These are phyloP conservation scores for Verasper variegatus DNA, from an alignment of 2,113 vertebrate species.

Conservation along the genomic window DNA sequence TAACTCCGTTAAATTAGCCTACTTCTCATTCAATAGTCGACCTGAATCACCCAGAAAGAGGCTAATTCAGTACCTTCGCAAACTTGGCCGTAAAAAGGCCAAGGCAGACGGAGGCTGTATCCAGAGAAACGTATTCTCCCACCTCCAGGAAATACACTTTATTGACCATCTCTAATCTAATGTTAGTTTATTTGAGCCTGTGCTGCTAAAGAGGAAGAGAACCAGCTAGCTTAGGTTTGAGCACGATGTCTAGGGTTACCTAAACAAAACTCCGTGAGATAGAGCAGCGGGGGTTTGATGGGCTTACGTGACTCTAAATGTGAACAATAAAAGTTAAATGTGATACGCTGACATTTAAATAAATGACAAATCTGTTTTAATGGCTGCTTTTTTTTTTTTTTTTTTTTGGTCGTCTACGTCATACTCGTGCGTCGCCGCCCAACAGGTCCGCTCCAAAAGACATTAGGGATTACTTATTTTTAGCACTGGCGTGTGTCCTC, in stretches of 20 bases:
- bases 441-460: slow-evolving; percentile 55
- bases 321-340: not conserved
- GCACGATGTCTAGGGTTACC: not conserved
- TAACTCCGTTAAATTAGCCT: not conserved
- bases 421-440: slow-evolving; percentile 44
- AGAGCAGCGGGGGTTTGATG: not conserved
- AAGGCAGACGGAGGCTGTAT: not conserved
- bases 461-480: slow-evolving; percentile 77
- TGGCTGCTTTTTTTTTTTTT: not conserved
- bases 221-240: not conserved
- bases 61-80: not conserved
- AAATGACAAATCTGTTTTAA: slow-evolving; percentile 25
- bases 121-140: not conserved
- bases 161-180: slow-evolving; percentile 29
- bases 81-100: not conserved
- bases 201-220: not conserved
- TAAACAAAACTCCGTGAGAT: not conserved
- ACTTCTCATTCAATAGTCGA: no score
- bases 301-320: not conserved
- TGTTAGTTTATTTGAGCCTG: slow-evolving; percentile 1
- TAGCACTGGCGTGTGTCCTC: slow-evolving; percentile 69
- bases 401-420: not conserved
- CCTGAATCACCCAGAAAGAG: not conserved
- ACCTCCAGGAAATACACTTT: slow-evolving; percentile 6
- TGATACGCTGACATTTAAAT: slow-evolving; percentile 7